phyloP scores from a whole-genome alignment of 1,140 invertebrate species.

The Carcinoscorpius rotundicauda region DNA sequence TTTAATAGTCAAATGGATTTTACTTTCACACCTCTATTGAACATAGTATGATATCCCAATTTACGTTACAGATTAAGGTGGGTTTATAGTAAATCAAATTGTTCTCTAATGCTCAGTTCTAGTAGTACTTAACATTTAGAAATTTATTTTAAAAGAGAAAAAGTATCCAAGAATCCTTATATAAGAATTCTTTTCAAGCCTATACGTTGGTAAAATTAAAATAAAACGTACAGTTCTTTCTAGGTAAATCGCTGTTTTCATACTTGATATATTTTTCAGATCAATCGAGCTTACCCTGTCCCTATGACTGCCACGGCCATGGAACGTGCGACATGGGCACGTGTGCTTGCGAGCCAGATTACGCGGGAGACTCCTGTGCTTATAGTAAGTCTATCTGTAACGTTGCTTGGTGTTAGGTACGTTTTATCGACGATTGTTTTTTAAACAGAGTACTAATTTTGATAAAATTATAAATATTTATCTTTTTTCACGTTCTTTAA shows the following conservation, averaged over 20 bases:
- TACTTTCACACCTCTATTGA: too few relatives aligned
- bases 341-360: conserved; percentile 92
- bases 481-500: too few relatives aligned
- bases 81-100: too few relatives aligned
- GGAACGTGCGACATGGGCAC: conserved; percentile 89
- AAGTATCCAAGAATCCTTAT: too few relatives aligned
- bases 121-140: too few relatives aligned
- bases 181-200: too few relatives aligned
- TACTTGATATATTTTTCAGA: conserved; percentile 11
- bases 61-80: too few relatives aligned
- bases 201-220: not conserved
- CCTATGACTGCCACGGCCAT: conserved; percentile 85
- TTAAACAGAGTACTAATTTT: not conserved
- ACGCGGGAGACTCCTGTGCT: conserved; percentile 79
- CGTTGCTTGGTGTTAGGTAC: too few relatives aligned
- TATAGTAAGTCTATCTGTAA: conserved; percentile 54
- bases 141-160: not conserved
- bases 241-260: conserved; percentile 3
- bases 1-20: too few relatives aligned
- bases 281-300: conserved; percentile 44
- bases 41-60: too few relatives aligned
- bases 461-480: conserved; percentile 1
- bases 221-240: not conserved
- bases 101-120: too few relatives aligned
- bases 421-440: too few relatives aligned